Conservation (phyloP, 2,888 invertebrate genomes). For the Habroteleia sp. region DNA sequence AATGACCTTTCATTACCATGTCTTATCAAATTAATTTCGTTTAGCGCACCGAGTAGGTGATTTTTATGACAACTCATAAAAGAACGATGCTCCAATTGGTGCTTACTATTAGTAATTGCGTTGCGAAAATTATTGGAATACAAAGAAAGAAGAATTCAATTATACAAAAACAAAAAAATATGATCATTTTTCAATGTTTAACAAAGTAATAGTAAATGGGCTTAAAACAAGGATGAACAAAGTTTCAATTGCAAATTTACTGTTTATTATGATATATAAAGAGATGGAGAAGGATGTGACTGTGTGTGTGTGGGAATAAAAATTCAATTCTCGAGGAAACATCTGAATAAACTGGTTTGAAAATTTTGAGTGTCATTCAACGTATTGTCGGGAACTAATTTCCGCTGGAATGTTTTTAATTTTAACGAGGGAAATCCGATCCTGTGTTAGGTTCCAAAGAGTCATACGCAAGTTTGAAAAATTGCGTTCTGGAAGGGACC, state of each 20-base stretch:
- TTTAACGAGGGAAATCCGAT: not conserved
- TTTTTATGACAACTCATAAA: no score
- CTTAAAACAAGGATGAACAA: no score
- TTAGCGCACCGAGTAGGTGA: constrained; percentile 34
- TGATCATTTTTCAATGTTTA: no score
- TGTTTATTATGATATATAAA: constrained; percentile 2
- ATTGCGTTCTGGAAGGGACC: no score
- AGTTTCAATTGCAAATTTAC: no score
- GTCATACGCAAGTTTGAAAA: not conserved
- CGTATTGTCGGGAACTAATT: not conserved
- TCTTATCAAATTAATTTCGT: constrained; percentile 76
- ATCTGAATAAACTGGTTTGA: constrained; percentile 3
- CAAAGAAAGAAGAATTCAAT: no score
- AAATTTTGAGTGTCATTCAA: not conserved
- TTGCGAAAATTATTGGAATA: no score
- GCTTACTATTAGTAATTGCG: not conserved
- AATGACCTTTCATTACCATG: constrained; percentile 78
- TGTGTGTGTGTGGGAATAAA: constrained; percentile 1
- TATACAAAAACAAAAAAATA: no score
- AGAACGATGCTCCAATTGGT: no score
- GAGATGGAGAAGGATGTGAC: not conserved
- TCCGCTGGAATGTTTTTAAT: not conserved
- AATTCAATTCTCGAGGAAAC: not conserved
- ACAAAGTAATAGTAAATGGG: no score
- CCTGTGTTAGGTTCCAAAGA: not conserved